Evolutionary conservation across 1,140 invertebrate genomes (phyloP).

Genomic region (Drosophila tsacasi): DNA sequence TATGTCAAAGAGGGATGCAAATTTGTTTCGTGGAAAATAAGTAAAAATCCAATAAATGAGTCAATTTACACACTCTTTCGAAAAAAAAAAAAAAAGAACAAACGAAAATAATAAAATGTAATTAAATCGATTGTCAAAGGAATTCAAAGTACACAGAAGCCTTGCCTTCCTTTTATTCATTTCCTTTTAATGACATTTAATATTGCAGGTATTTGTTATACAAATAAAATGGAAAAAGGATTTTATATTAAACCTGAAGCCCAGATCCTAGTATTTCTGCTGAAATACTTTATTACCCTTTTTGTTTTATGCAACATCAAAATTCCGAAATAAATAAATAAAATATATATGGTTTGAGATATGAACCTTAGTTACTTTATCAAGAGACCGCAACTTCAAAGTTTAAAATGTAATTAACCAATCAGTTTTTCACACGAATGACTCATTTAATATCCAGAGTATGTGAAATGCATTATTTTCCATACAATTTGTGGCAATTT

Average conservation of each 20-base stretch:
- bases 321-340: background rate
- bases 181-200: constrained; percentile 36
- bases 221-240: constrained; percentile 10
- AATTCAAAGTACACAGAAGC: constrained; percentile 4
- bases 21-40: background rate
- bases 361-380: background rate
- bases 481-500: constrained; percentile 24
- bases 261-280: background rate
- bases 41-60: constrained; percentile 1
- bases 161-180: constrained; percentile 5
- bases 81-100: constrained; percentile 7
- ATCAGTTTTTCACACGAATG: constrained; percentile 28
- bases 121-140: constrained; percentile 32
- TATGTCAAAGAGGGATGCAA: constrained; percentile 5
- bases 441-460: constrained; percentile 3
- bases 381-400: background rate
- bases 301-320: background rate
- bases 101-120: constrained; percentile 20
- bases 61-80: background rate
- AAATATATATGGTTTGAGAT: no score
- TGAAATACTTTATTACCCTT: background rate
- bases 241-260: background rate
- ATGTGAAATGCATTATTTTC: constrained; percentile 28
- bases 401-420: constrained; percentile 35
- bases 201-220: constrained; percentile 14